Conservation (phyloP, 1,140 invertebrate species). For the Holotrichia oblita region DNA sequence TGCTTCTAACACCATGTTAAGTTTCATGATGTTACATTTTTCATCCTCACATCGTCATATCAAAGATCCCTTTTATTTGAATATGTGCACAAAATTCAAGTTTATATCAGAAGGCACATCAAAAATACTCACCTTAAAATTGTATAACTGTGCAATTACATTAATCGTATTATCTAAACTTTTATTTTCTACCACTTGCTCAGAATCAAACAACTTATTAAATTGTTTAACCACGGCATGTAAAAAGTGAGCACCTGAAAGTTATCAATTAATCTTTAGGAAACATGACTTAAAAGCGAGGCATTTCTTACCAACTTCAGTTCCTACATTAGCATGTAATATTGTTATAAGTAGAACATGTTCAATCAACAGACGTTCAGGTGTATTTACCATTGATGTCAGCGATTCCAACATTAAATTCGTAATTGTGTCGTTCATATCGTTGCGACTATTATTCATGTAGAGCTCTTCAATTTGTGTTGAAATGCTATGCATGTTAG, state of each 20-base stretch:
- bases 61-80: no score
- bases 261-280: neutral
- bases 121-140: constrained; percentile 82
- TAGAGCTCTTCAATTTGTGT: constrained; percentile 78
- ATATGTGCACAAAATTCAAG: no score
- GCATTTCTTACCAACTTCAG: constrained; percentile 80
- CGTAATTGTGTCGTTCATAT: constrained; percentile 83
- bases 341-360: constrained; percentile 84
- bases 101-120: no score
- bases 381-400: constrained; percentile 69
- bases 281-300: constrained; percentile 28
- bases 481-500: constrained; percentile 86
- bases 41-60: no score
- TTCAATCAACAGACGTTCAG: constrained; percentile 85
- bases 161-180: constrained; percentile 85
- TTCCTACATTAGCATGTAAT: constrained; percentile 90
- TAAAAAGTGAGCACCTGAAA: constrained; percentile 79
- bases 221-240: constrained; percentile 75
- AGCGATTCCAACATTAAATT: constrained; percentile 75
- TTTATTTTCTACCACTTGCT: constrained; percentile 76
- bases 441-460: constrained; percentile 78
- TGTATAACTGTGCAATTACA: constrained; percentile 85
- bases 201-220: constrained; percentile 66
- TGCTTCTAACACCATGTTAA: no score
- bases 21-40: no score